phyloP scores from a whole-genome alignment of 2,888 invertebrate genomes.

The Netelia melanura region DNA sequence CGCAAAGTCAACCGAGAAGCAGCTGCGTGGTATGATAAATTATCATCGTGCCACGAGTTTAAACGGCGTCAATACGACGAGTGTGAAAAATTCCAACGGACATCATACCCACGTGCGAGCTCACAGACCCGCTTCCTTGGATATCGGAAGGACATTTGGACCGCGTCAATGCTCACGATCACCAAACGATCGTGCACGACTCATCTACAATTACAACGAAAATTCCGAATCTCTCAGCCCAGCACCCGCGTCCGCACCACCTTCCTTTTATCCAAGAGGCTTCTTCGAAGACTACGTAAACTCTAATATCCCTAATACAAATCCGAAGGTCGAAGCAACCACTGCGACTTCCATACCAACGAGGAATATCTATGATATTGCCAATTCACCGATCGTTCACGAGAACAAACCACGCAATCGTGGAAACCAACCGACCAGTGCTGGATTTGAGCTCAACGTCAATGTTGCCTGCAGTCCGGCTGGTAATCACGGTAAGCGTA shows the following conservation, averaged over 20 bases:
- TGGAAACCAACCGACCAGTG: constrained; percentile 71
- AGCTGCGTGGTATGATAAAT: constrained; percentile 72
- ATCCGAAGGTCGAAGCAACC: constrained; percentile 71
- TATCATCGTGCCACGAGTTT: constrained; percentile 49
- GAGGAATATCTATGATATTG: constrained; percentile 60
- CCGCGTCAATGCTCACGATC: constrained; percentile 66
- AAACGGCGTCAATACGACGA: constrained; percentile 51
- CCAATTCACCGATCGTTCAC: constrained; percentile 37
- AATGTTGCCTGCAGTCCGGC: constrained; percentile 80
- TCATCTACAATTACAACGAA: constrained; percentile 58
- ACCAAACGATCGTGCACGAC: constrained; percentile 54
- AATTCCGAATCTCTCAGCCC: constrained; percentile 53
- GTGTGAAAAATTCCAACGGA: constrained; percentile 54
- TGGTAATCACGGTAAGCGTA: constrained; percentile 77
- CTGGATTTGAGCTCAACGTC: constrained; percentile 81
- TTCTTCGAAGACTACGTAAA: constrained; percentile 77
- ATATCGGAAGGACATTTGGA: constrained; percentile 75
- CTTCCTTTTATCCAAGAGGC: constrained; percentile 73
- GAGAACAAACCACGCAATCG: constrained; percentile 74
- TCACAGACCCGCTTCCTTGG: constrained; percentile 79
- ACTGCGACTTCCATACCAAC: constrained; percentile 80
- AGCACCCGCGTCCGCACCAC: constrained; percentile 78
- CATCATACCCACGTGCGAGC: constrained; percentile 65
- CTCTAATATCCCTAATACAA: constrained; percentile 65
- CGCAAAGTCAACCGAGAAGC: constrained; percentile 44